These are phyloP conservation scores for Temnothorax curvispinosus DNA, from an alignment of 1,140 invertebrate species.

Conservation along the genomic window DNA sequence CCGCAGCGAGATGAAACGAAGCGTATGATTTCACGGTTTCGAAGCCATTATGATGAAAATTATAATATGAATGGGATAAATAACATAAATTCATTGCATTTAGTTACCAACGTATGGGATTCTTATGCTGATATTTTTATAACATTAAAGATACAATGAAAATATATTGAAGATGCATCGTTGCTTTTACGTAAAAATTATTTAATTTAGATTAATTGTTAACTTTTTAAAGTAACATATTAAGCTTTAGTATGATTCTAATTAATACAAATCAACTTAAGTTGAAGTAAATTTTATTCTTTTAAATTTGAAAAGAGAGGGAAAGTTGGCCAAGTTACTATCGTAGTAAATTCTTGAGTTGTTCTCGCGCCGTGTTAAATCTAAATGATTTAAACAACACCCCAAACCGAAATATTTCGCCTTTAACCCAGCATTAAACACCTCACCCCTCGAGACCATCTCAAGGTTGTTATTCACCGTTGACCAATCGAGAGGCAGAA, in stretches of 20 bases:
- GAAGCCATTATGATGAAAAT: conserved; percentile 13
- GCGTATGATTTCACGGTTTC: conserved; percentile 47
- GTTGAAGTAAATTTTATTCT: background rate
- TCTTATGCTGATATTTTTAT: background rate
- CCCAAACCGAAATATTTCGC: background rate
- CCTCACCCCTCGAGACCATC: conserved; percentile 9
- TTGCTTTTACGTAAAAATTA: background rate
- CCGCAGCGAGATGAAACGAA: background rate
- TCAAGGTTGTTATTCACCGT: conserved; percentile 38
- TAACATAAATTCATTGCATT: background rate
- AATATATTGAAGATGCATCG: background rate
- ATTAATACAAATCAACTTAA: background rate
- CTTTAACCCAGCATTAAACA: conserved; percentile 29
- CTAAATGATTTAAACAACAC: conserved; percentile 13
- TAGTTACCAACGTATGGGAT: background rate
- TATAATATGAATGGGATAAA: background rate
- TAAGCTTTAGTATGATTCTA: background rate
- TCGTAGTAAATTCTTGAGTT: background rate
- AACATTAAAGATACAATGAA: background rate
- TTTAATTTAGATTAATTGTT: background rate
- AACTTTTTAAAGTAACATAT: background rate
- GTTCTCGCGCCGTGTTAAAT: background rate
- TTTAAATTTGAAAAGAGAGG: background rate
- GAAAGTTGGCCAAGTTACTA: background rate
- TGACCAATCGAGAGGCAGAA: conserved; percentile 11